A percentile compares a stretch with the other conserved stretches of the same genome.
These are phyloP conservation scores for Zele albiditarsus DNA, from an alignment of 2,888 invertebrate genomes.

Conservation along the genomic window DNA sequence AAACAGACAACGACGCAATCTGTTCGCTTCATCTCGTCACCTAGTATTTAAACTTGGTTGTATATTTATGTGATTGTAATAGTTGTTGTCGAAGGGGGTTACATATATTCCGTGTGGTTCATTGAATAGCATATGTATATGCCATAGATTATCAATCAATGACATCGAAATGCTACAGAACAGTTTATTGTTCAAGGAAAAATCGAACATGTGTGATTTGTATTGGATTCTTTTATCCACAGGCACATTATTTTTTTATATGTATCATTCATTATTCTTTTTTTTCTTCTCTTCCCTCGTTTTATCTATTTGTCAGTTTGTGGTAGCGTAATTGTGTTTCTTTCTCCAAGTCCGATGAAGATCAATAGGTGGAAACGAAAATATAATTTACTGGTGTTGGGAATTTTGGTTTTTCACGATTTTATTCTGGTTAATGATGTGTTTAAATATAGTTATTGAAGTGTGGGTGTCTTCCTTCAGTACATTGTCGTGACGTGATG, in stretches of 20 bases:
- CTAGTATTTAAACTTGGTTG: background rate
- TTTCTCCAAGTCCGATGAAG: background rate
- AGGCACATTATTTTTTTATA: background rate
- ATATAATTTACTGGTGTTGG: background rate
- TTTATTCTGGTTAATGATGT: background rate
- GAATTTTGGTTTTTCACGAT: background rate
- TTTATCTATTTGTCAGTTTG: background rate
- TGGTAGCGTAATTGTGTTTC: background rate
- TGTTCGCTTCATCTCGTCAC: background rate
- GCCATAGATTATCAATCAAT: background rate
- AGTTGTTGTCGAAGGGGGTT: too few relatives aligned
- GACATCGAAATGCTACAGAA: background rate
- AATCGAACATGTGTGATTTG: background rate
- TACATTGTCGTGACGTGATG: background rate
- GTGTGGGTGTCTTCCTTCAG: background rate
- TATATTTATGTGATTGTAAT: too few relatives aligned
- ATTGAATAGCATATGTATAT: background rate
- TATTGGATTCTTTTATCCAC: background rate
- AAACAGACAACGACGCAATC: background rate
- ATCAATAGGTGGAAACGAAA: background rate
- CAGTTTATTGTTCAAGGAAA: background rate
- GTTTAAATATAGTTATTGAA: background rate
- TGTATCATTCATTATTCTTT: background rate
- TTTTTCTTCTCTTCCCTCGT: background rate
- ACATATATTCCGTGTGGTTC: too few relatives aligned